Percentiles rank a stretch among this genome's conserved stretches.
These are phyloP conservation scores for Uropsilus gracilis DNA, from an alignment of 2,113 vertebrate genomes.

Conservation along the genomic window DNA sequence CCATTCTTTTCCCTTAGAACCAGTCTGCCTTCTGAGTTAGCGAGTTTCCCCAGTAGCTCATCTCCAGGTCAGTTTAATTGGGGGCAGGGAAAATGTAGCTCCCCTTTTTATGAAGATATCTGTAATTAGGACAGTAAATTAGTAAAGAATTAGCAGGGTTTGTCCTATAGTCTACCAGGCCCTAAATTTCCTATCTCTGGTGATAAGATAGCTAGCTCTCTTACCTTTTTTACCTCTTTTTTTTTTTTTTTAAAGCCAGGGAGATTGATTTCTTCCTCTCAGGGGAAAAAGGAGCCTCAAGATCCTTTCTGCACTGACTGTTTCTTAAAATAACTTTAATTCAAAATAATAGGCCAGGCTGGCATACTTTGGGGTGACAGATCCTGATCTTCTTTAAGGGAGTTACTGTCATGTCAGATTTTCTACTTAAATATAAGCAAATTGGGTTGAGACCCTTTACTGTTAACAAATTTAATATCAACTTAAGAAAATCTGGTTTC, in stretches of 20 bases:
- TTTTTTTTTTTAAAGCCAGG: too few relatives aligned
- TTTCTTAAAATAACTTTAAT: not conserved
- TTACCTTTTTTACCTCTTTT: not conserved
- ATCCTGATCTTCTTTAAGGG: not conserved
- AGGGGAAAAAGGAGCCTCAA: not conserved
- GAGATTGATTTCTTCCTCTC: not conserved
- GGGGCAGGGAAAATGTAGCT: too few relatives aligned
- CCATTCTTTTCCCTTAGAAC: too few relatives aligned
- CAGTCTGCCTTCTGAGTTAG: too few relatives aligned
- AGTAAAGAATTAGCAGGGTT: not conserved
- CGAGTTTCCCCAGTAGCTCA: too few relatives aligned
- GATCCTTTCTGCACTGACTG: not conserved
- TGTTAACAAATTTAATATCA: constrained; percentile 9
- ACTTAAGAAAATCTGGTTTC: not conserved
- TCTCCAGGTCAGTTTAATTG: too few relatives aligned
- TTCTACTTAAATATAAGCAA: not conserved
- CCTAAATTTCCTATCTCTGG: not conserved
- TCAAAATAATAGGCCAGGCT: not conserved
- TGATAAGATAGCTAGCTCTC: not conserved
- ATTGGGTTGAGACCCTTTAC: not conserved
- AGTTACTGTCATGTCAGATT: not conserved
- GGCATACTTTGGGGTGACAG: not conserved
- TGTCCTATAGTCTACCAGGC: not conserved
- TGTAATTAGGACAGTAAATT: too few relatives aligned
- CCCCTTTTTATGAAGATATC: too few relatives aligned